Evolutionary conservation across 2,113 vertebrate species (phyloP).

Genomic region (Ptyas mucosa): DNA sequence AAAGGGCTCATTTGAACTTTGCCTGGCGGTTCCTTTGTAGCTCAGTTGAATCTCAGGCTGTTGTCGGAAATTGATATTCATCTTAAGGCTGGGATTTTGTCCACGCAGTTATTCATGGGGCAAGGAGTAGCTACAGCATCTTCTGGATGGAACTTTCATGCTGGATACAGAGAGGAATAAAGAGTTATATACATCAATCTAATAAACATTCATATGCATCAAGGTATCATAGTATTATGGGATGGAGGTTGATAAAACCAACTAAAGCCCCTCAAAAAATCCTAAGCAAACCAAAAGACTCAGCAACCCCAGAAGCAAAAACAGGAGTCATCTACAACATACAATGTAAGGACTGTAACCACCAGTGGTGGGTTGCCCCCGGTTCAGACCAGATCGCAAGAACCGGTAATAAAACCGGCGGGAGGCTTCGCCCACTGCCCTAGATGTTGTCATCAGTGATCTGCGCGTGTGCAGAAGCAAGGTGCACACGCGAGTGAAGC

Average conservation of each 20-base stretch:
- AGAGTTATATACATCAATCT: neutral
- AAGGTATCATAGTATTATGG: neutral
- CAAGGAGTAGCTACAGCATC: neutral
- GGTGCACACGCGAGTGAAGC: no score
- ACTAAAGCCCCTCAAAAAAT: no score
- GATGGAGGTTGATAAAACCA: neutral
- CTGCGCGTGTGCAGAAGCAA: no score
- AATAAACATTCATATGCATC: neutral
- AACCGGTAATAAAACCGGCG: no score
- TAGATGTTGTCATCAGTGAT: no score
- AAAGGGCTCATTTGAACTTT: neutral
- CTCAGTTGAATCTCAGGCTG: neutral
- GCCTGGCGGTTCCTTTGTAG: neutral
- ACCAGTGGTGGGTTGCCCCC: no score
- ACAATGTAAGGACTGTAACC: no score
- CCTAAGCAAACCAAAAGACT: no score
- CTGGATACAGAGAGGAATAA: conserved; percentile 39
- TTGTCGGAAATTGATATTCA: conserved; percentile 4
- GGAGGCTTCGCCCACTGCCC: no score
- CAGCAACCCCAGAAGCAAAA: no score
- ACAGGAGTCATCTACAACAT: no score
- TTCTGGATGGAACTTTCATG: neutral
- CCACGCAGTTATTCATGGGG: neutral
- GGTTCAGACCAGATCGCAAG: no score
- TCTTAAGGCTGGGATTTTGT: neutral